These are phyloP conservation scores for Urocitellus parryii DNA, from an alignment of 2,113 vertebrate genomes.

Conservation along the genomic window DNA sequence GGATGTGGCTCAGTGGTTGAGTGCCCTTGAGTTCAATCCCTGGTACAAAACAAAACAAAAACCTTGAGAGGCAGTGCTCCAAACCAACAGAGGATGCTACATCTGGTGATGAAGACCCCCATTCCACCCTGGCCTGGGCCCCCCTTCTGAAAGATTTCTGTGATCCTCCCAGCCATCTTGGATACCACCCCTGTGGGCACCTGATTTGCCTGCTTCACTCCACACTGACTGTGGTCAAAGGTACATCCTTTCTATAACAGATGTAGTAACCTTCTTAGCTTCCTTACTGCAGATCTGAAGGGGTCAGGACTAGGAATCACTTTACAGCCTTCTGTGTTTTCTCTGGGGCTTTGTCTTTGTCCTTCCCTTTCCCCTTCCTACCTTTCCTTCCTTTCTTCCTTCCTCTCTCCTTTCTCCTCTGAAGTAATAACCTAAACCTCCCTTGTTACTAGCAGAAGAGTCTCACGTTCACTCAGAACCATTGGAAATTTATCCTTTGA, in stretches of 20 bases:
- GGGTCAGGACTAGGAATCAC: not conserved
- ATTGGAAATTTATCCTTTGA: not conserved
- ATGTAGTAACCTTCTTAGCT: not conserved
- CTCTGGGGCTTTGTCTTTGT: not conserved
- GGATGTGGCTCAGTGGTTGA: too few relatives aligned
- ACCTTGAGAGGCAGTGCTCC: not conserved
- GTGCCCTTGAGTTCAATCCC: too few relatives aligned
- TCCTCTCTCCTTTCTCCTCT: not conserved
- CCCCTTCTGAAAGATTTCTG: not conserved
- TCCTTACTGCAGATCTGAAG: not conserved
- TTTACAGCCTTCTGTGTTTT: not conserved
- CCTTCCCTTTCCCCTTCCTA: not conserved
- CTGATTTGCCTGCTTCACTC: not conserved
- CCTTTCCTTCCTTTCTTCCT: too few relatives aligned
- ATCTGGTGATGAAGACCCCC: not conserved
- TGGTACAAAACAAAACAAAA: too few relatives aligned
- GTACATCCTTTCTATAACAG: not conserved
- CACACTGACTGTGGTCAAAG: not conserved
- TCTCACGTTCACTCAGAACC: not conserved
- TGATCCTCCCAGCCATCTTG: too few relatives aligned
- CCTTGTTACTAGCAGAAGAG: not conserved
- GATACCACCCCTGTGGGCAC: not conserved
- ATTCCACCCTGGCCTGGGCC: not conserved
- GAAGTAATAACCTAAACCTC: not conserved
- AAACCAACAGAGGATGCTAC: not conserved